A percentile compares a stretch with the other conserved stretches of the same genome.
phyloP scores from a whole-genome alignment of 2,797 vertebrate species.

The Lagothrix lagotricha region DNA sequence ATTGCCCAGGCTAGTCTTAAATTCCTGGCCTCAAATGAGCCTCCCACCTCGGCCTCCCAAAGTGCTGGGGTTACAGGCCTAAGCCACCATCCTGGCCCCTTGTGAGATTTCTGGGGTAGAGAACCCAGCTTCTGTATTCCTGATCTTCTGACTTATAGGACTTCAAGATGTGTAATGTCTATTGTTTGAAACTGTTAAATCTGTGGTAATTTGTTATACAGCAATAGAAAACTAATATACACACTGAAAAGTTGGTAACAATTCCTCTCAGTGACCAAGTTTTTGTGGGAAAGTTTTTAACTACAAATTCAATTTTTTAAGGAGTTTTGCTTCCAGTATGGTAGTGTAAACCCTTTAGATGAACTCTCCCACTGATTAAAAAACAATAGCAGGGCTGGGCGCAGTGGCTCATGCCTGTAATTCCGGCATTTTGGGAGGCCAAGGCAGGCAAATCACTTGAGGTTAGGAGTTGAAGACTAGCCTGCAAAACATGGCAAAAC shows the following conservation, averaged over 20 bases:
- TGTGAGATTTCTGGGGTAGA: background rate
- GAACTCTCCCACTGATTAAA: background rate
- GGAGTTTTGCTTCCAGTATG: background rate
- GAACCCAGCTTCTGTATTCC: background rate
- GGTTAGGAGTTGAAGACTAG: background rate
- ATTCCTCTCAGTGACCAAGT: background rate
- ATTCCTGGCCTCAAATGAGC: background rate
- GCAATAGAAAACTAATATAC: background rate
- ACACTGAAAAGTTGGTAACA: background rate
- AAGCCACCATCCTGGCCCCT: background rate
- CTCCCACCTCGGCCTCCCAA: background rate
- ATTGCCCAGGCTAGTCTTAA: background rate
- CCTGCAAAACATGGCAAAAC: background rate
- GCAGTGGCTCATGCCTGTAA: background rate
- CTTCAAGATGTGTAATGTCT: background rate
- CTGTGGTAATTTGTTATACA: background rate
- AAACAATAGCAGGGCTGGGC: background rate
- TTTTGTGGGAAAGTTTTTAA: background rate
- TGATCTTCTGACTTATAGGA: background rate
- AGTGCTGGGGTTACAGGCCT: background rate
- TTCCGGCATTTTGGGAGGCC: background rate
- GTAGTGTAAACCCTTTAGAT: background rate
- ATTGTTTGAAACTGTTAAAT: background rate
- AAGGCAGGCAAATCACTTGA: background rate
- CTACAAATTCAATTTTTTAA: background rate